Evolutionary conservation across 2,888 invertebrate species (phyloP).

Genomic region (Ophraella communa): DNA sequence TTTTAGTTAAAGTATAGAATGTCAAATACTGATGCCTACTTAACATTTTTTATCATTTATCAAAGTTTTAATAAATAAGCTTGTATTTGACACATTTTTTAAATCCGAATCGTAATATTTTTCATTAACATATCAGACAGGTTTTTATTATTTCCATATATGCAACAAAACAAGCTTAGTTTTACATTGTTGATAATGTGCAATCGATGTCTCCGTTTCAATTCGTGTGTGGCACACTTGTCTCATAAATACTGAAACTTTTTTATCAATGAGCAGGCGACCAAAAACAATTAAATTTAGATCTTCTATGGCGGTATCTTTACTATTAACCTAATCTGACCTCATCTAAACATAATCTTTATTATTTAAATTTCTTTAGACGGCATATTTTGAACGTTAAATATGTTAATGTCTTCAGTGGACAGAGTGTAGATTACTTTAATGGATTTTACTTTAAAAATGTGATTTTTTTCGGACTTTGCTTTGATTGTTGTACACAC

Average conservation of each 20-base stretch:
- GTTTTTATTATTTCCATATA: background rate
- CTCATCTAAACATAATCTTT: conserved; percentile 14
- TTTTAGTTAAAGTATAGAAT: too few relatives aligned
- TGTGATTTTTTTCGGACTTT: conserved; percentile 3
- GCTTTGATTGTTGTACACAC: conserved; percentile 4
- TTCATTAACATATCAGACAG: too few relatives aligned
- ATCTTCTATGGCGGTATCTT: conserved; percentile 10
- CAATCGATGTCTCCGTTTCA: background rate
- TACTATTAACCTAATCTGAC: background rate
- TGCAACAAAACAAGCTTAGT: background rate
- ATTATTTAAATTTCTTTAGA: conserved; percentile 22
- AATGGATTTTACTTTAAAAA: conserved; percentile 10
- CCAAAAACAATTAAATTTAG: conserved; percentile 17
- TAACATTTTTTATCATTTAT: too few relatives aligned
- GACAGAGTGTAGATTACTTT: conserved; percentile 21
- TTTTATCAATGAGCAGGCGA: conserved; percentile 19
- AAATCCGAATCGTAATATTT: too few relatives aligned
- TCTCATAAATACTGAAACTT: conserved; percentile 19
- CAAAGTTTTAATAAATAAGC: too few relatives aligned
- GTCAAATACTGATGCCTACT: too few relatives aligned
- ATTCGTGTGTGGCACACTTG: conserved; percentile 14
- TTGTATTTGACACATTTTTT: too few relatives aligned
- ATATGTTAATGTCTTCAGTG: conserved; percentile 23
- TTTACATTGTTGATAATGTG: too few relatives aligned
- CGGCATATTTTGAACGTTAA: conserved; percentile 13